Evolutionary conservation across 2,888 invertebrate genomes (phyloP).

Genomic region (Matsumyia berberina): DNA sequence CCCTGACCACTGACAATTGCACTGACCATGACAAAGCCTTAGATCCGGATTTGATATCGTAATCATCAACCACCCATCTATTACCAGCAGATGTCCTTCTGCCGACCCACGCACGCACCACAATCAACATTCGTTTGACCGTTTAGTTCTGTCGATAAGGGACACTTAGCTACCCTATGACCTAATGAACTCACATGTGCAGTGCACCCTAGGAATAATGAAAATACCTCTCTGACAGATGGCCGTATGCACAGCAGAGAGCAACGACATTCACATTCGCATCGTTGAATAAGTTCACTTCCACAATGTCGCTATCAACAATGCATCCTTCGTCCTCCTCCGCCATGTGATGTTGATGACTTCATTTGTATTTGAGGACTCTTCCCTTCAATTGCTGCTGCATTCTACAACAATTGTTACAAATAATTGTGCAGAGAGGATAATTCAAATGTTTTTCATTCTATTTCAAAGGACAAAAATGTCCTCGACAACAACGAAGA

Average conservation of each 20-base stretch:
- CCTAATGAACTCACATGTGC: conserved; percentile 33
- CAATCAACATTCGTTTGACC: conserved; percentile 38
- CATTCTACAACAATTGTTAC: conserved; percentile 40
- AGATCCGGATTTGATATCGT: conserved; percentile 52
- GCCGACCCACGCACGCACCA: conserved; percentile 48
- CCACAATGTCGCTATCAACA: conserved; percentile 6
- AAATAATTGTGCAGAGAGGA: conserved; percentile 53
- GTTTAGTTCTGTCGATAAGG: conserved; percentile 21
- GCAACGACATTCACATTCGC: conserved; percentile 22
- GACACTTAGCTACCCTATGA: conserved; percentile 33
- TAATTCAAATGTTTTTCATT: conserved; percentile 38
- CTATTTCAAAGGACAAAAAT: conserved; percentile 17
- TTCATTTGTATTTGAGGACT: conserved; percentile 37
- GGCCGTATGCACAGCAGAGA: conserved; percentile 13
- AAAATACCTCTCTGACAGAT: conserved; percentile 49
- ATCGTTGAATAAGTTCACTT: conserved; percentile 20
- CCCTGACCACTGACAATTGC: conserved; percentile 6
- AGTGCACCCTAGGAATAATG: conserved; percentile 6
- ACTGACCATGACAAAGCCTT: conserved; percentile 51
- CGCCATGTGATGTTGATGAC: conserved; percentile 35
- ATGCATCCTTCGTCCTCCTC: conserved; percentile 19
- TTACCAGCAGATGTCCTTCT: conserved; percentile 63
- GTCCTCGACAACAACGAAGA: neutral
- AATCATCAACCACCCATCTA: conserved; percentile 39
- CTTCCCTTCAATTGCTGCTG: conserved; percentile 3